Base-by-base conservation (phyloP, 1,140 invertebrate genomes). In the Muscidifurax raptorellus region DNA sequence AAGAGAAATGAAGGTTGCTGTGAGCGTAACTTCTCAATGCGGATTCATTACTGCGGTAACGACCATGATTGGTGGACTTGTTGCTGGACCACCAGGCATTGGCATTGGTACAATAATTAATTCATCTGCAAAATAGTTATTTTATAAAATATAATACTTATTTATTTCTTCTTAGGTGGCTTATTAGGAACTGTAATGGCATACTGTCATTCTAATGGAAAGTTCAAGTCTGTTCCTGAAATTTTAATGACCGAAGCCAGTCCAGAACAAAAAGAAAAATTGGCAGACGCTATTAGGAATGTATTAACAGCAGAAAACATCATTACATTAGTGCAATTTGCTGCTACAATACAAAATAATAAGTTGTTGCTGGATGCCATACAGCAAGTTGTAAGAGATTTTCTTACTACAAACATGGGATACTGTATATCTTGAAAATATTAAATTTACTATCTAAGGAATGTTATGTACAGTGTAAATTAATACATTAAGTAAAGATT, bases 161-260 rank as follows among this genome's bases (percentile, higher is more conserved):
- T 79, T 79, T 66, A 7, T 77, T 28, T 78, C 13, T 22, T 47
- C n/a, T 78, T 2, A 85, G 83, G 83, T 52, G 83, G 83, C n/a
- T 66, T 85, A 67, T 15, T 79, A n/a, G 83, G 83, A 18, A 81
- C 78, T 67, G 30, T 10, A 12, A 0, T 76, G 15, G 76, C 83
- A 47, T 66, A 22, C 47, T 85, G n/a, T 32, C 40, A 76, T 32
- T n/a, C 71, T 22, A 77, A 84, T 52, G 84, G 84, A 64, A 76
- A 86, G 32, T 87, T 87, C 47, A 80, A 80, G 66, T 84, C 87
- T 47, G 85, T 87, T 28, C 78, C 85, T 44, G 82, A 86, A 75
- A 85, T 87, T 80, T 66, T 87, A 71, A 72, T 47, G 27, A 74
- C 83, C 13, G 87, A 87, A 32, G 67, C 82, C 0, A 82, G 76